Percentiles rank a stretch among this genome's conserved stretches.
Conservation (phyloP, 2,113 vertebrate genomes). For the Laticauda laticaudata region DNA sequence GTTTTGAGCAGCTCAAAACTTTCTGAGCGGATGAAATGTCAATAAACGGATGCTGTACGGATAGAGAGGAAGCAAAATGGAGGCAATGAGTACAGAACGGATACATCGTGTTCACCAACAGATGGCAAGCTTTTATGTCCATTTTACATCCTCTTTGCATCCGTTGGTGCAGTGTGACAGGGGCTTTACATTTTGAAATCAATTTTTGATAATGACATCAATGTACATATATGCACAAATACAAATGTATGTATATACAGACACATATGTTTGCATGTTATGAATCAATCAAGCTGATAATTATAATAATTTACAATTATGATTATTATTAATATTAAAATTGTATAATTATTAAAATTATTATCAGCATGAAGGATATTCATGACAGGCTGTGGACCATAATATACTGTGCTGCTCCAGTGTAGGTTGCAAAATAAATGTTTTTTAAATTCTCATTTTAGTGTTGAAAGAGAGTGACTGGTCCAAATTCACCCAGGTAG, state of each 20-base stretch:
- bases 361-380: neutral
- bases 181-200: neutral
- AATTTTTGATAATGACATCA: neutral
- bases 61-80: too few relatives aligned
- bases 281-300: neutral
- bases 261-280: neutral
- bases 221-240: neutral
- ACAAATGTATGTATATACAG: neutral
- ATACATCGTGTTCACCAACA: too few relatives aligned
- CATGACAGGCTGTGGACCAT: neutral
- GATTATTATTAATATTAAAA: neutral
- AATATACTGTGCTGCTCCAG: neutral
- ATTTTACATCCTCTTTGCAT: too few relatives aligned
- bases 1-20: too few relatives aligned
- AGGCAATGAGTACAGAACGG: too few relatives aligned
- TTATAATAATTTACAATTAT: neutral
- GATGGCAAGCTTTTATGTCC: too few relatives aligned
- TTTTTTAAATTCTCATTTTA: neutral
- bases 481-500: neutral
- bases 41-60: too few relatives aligned
- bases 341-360: neutral
- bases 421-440: neutral
- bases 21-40: too few relatives aligned
- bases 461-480: neutral
- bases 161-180: too few relatives aligned